Base-by-base conservation (phyloP, 1,140 invertebrate species). In the Luehdorfia chinensis region DNA sequence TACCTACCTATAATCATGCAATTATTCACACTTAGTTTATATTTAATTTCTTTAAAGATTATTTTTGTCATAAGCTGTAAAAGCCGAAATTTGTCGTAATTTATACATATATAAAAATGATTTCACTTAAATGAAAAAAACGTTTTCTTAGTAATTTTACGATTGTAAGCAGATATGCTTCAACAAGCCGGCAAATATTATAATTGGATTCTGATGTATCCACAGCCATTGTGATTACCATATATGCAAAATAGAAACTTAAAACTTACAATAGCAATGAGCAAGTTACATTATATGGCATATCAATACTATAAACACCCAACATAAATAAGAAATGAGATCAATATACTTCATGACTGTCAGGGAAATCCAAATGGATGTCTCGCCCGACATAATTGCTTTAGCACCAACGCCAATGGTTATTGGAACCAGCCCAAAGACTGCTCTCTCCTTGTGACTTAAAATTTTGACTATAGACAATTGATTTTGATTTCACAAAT, bases 321-420 rank as follows among this genome's bases (percentile, higher is more conserved):
- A 59, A 69, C 59, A 77, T 78, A 73, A 76, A 77, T 70, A 75
- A 76, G 48, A 71, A 64, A 79, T 83, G 78, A 83, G 78, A 83
- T 83, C 78, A 83, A 74, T 72, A 74, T 74, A 68, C 49, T 67
- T 66, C 48, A 68, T 63, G 63, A 65, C 55, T 53, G 53, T 41
- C 34, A 41, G 28, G 47, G 39, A 27, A 31, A 46, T 36, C 37
- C 18, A 18, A 23, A 23, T 43, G 5, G 2, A 3, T 12, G 6
- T 44, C 14, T 19, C 25, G 23, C 4, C 7, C 19, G 15, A 6
- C 32, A 13, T n/a, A 16, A 36, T 39, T 48, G 27, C 23, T 27
- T 32, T 43, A 39, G 31, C 30, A 46, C 30, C 45, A 56, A 50
- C 30, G 27, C 41, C 12, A 14, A 12, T 19, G 15, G 13, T 13